Evolutionary conservation across 2,888 invertebrate genomes (phyloP), one percentile per base, ranked within the genome.

Genomic region (Dynastes hyllus): DNA sequence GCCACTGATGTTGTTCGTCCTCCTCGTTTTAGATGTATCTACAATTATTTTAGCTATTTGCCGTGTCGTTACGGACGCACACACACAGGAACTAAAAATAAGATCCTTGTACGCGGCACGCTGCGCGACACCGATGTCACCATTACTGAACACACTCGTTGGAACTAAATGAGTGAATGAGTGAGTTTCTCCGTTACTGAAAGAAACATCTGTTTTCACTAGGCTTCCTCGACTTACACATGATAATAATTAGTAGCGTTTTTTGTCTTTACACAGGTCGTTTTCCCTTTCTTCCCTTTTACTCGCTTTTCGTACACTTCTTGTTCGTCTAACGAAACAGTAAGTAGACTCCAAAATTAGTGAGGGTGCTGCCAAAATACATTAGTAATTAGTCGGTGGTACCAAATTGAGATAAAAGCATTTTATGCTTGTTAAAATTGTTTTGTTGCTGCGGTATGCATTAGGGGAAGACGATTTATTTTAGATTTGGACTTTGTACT

Each of bases 31-130:
- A 51, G 53, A 66, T 40, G 67, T 45, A 77, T 40, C 73, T 85
- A 84, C 86, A 86, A 87, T 87, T 86, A 87, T 87, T 86, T 84
- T 85, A 85, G 82, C 84, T 85, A 86, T 86, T 86, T 85, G 85
- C 84, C 51, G 69, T 37, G 50, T 22, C 69, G 69, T 29, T 22
- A 69, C 69, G 50, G 37, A 45, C 66, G 45, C 66, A 45, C 83
- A 73, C 58, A 67, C 69, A 78, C 78, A 77, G 71, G 70, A 51
- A 78, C 78, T 78, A 81, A 82, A 71, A 78, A 79, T 80, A 83
- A 82, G 81, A 81, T 80, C 78, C 80, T 75, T 71, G 53, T 66
- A 55, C 50, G 65, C 65, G 69, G 65, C 37, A 29, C 66, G 51
- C 66, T 27, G 53, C 73, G 73, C 73, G 73, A 73, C 61, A 73